A percentile compares a stretch with the other conserved stretches of the same genome.
These are phyloP conservation scores for Morinoia aosen DNA, from an alignment of 2,888 invertebrate species.

Conservation along the genomic window DNA sequence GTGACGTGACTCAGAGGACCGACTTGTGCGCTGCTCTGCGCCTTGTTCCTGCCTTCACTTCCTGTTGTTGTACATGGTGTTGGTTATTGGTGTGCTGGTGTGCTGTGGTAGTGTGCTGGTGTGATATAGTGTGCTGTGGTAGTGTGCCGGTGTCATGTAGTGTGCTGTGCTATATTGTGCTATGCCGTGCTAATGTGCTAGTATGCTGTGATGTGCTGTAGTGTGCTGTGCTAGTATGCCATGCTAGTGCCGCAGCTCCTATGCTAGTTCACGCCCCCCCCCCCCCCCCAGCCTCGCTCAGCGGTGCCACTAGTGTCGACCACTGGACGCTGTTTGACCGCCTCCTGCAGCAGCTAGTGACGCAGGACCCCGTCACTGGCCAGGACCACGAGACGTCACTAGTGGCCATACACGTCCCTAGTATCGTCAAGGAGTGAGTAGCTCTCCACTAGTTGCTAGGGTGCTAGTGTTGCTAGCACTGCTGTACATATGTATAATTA, in stretches of 20 bases:
- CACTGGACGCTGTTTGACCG: constrained; percentile 96
- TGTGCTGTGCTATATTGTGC: background rate
- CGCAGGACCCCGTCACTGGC: constrained; percentile 80
- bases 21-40: no score
- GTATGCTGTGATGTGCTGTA: background rate
- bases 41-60: no score
- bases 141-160: background rate
- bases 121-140: no score
- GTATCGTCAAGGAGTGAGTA: constrained; percentile 41
- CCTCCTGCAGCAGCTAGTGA: constrained; percentile 91
- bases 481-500: background rate
- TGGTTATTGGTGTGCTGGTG: no score
- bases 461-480: background rate
- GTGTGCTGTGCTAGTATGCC: background rate
- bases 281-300: constrained; percentile 84
- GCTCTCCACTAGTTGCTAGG: no score
- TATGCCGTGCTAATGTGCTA: background rate
- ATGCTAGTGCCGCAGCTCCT: background rate
- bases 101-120: no score
- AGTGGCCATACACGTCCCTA: background rate
- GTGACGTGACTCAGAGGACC: no score
- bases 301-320: constrained; percentile 94
- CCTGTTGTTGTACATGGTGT: no score
- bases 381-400: constrained; percentile 85
- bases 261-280: no score